Evolutionary conservation across 2,888 invertebrate species (phyloP), one percentile per base, ranked within the genome.

Genomic region (Acleris emargana): DNA sequence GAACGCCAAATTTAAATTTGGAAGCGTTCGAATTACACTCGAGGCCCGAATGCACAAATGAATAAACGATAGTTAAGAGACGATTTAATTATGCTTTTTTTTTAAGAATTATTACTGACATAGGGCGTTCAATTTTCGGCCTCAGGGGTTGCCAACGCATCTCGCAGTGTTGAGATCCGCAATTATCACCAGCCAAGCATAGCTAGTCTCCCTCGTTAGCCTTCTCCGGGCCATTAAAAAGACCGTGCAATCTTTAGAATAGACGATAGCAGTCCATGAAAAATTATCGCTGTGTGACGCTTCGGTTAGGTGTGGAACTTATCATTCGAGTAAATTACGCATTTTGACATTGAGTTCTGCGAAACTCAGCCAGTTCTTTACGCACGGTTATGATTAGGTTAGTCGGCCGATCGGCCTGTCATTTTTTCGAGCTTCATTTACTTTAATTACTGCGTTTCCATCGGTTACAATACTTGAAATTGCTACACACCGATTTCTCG

Each of bases 401-500:
- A 25, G 25, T 45, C 18, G 43, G n/a, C 45, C 45, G 18, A 11
- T 3, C 45, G 47, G 22, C 55, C 51, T 45, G 38, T 42, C 38
- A 59, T 59, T 49, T 59, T 60, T 49, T 25, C 49, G 55, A 17
- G 18, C 57, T 60, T 43, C 49, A 43, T 60, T 54, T 45, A 52
- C 57, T 51, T 54, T 61, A 66, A 66, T 66, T 61, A 61, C 57
- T 64, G 42, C 49, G 59, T 58, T 54, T 58, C 47, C 42, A 54
- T 53, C 55, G 64, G 55, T 61, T 66, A 61, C 61, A 61, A 61
- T 61, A 60, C 43, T 55, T 55, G 51, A 68, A 55, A 66, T 62
- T 62, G 62, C 58, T 66, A 61, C 47, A 54, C 66, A 68, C 66
- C 66, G 92, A 90, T 91, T 91, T 91, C 89, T 84, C 89, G 91